These are phyloP conservation scores for Tapirus terrestris DNA, from an alignment of 2,113 vertebrate species.

Conservation along the genomic window DNA sequence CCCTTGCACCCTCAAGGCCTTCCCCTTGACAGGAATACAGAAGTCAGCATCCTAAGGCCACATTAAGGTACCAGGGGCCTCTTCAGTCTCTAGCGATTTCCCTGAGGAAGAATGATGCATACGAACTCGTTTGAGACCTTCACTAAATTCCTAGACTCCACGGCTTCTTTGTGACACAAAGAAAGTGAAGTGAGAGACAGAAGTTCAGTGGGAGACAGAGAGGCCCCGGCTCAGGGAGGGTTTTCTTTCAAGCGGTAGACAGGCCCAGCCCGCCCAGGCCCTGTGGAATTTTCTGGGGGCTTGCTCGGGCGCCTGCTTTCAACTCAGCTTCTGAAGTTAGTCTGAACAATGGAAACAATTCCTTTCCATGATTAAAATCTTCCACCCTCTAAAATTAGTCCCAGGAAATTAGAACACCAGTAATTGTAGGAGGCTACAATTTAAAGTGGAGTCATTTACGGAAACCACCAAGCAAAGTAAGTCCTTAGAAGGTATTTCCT, in stretches of 20 bases:
- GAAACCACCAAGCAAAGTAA: conserved; percentile 19
- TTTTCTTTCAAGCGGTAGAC: background rate
- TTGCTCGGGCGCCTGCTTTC: conserved; percentile 43
- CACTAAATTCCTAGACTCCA: background rate
- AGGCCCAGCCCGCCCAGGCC: background rate
- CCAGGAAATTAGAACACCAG: conserved; percentile 69
- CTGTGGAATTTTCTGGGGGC: conserved; percentile 40
- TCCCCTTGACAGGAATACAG: background rate
- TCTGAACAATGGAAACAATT: conserved; percentile 74
- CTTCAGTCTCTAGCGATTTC: background rate
- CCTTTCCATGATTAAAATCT: conserved; percentile 74
- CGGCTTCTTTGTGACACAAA: background rate
- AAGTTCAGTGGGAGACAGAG: background rate
- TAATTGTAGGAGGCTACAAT: conserved; percentile 64
- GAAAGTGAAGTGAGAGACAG: background rate
- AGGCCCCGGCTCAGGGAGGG: too few relatives aligned
- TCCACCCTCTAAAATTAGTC: conserved; percentile 72
- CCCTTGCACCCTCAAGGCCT: too few relatives aligned
- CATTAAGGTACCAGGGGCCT: background rate
- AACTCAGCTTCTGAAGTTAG: conserved; percentile 60
- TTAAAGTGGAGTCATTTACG: conserved; percentile 55
- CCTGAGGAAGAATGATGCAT: background rate
- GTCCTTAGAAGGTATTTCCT: conserved; percentile 52
- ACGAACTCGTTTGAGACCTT: background rate
- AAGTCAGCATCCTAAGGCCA: background rate